phyloP scores from a whole-genome alignment of 92 coral and sea anemone genomes.

The Chrysogorgia sp. region DNA sequence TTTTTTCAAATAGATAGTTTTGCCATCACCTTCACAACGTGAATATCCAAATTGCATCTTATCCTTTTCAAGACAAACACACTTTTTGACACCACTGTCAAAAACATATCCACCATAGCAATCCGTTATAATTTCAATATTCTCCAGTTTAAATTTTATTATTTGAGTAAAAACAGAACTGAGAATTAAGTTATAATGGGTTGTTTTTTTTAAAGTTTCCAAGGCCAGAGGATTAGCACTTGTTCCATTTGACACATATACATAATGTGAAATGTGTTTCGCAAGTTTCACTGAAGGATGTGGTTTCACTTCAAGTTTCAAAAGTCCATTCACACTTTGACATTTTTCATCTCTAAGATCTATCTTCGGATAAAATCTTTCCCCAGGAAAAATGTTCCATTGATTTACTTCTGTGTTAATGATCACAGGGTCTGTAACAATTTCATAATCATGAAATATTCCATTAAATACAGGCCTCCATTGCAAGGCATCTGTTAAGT shows the following conservation, averaged over 20 bases:
- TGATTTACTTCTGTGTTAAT: conserved; percentile 16
- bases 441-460: too few species aligned
- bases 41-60: conserved; percentile 36
- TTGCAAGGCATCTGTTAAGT: conserved; percentile 34
- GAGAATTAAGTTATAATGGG: conserved; percentile 34
- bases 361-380: conserved; percentile 43
- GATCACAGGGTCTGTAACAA: conserved; percentile 62
- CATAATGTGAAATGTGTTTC: conserved; percentile 12
- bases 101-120: conserved; percentile 58
- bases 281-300: conserved; percentile 21
- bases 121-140: neutral
- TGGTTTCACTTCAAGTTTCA: conserved; percentile 6
- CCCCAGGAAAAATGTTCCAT: conserved; percentile 59
- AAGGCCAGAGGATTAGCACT: conserved; percentile 11
- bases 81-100: conserved; percentile 1
- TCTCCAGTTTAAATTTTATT: conserved; percentile 7
- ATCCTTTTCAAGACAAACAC: conserved; percentile 31
- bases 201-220: neutral
- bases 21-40: conserved; percentile 44
- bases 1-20: conserved; percentile 49
- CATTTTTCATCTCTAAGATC: conserved; percentile 53
- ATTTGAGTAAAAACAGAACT: conserved; percentile 54
- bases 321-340: conserved; percentile 48
- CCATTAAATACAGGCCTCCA: conserved; percentile 40
- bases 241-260: conserved; percentile 8